These are phyloP conservation scores for Lepetodrilus schrolli DNA, from an alignment of 2,888 invertebrate species.

Conservation along the genomic window DNA sequence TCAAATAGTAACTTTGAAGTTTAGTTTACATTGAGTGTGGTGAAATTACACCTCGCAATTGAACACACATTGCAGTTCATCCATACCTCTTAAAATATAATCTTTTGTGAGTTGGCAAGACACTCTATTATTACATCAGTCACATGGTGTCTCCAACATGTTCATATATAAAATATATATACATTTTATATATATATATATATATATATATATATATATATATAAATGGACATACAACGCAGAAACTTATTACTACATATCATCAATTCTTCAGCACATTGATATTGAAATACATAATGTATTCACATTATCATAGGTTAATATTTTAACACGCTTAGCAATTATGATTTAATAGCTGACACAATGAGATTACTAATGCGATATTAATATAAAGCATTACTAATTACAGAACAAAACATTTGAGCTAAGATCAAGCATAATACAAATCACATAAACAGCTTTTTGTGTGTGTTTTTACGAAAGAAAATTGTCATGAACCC, in stretches of 20 bases:
- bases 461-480: not conserved
- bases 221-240: no score
- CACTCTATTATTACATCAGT: not conserved
- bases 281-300: no score
- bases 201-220: no score
- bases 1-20: not conserved
- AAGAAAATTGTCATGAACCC: slow-evolving; percentile 4
- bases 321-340: no score
- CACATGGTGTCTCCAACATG: no score
- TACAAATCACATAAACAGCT: not conserved
- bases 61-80: not conserved
- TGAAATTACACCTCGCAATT: not conserved
- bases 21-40: not conserved
- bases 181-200: no score
- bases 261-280: no score
- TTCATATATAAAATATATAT: no score
- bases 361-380: not conserved
- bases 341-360: no score
- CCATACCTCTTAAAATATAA: not conserved
- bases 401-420: not conserved
- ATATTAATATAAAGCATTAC: not conserved
- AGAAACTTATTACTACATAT: no score
- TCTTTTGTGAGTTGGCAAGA: not conserved
- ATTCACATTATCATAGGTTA: no score
- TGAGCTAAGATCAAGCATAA: not conserved